Base-by-base conservation (phyloP, 2,888 invertebrate genomes). In the Chesias legatella region DNA sequence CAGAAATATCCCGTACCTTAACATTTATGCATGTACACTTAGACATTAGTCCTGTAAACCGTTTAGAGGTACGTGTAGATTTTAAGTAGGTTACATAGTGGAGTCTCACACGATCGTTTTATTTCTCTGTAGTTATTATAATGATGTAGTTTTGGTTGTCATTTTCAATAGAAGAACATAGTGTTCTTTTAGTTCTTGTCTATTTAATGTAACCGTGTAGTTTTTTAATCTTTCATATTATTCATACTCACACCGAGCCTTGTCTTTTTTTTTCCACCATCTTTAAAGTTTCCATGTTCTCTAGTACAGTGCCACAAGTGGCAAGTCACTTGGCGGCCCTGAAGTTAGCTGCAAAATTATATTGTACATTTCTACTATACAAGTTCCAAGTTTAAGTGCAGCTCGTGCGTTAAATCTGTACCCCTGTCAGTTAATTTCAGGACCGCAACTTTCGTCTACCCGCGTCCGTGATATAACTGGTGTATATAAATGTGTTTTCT, bases 1-100 rank as follows among this genome's bases (percentile, higher is more conserved):
- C 45, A 45, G 45, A 40, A 1, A 33, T 10, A 11, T 40, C 40
- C 45, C 33, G 29, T 23, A 27, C 26, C 45, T 29, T 32, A 10
- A 45, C 25, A 45, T 45, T 26, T 40, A 26, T 32, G 45, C 45
- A 45, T 45, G 45, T 26, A 40, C 45, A 45, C 45, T 45, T 25
- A 45, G 45, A 40, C 40, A 39, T 39, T 44, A 45, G 40, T 10
- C 13, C 9, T 36, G 28, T 45, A 40, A 33, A 13, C 34, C 23
- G 27, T 43, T 28, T 30, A 30, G 35, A 29, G 9, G 27, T 24
- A 22, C 43, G 34, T 44, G 27, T 40, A 40, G 35, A 10, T 7
- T 6, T 26, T 30, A 29, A n/a, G 22, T 38, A 38, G 28, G 30
- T 21, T 36, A 33, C 44, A 39, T 45, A 36, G 35, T 45, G 40